A percentile compares a stretch with the other conserved stretches of the same genome.
Conservation (phyloP, 2,888 invertebrate species). For the Amorpha juglandis region DNA sequence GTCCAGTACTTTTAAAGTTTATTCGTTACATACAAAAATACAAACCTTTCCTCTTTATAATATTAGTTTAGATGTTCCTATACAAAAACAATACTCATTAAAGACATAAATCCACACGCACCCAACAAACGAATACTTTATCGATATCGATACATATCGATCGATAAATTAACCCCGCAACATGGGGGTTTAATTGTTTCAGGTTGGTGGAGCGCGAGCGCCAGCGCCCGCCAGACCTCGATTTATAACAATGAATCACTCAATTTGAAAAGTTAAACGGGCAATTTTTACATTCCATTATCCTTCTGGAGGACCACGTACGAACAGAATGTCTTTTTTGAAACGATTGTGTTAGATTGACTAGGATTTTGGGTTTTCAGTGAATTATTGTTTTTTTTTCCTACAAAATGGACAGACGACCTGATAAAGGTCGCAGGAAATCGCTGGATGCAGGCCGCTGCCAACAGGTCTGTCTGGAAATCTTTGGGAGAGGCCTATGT, state of each 20-base stretch:
- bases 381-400: no score
- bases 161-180: not conserved
- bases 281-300: constrained; percentile 45
- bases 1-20: no score
- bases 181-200: constrained; percentile 38
- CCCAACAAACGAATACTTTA: not conserved
- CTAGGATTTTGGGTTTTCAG: not conserved
- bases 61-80: no score
- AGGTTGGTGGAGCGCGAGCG: constrained; percentile 19
- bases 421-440: no score
- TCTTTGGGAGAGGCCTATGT: no score
- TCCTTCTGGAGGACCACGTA: constrained; percentile 29
- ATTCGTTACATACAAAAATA: no score
- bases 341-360: constrained; percentile 2
- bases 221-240: constrained; percentile 16
- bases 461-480: no score
- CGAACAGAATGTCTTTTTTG: constrained; percentile 14
- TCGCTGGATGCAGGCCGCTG: no score
- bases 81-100: no score
- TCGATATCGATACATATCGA: constrained; percentile 16
- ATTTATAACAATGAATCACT: constrained; percentile 47
- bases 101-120: not conserved
- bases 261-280: constrained; percentile 47
- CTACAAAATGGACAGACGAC: no score
- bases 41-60: no score